Conservation (phyloP, 2,888 invertebrate species). For the Lasioglossum leucozonium region DNA sequence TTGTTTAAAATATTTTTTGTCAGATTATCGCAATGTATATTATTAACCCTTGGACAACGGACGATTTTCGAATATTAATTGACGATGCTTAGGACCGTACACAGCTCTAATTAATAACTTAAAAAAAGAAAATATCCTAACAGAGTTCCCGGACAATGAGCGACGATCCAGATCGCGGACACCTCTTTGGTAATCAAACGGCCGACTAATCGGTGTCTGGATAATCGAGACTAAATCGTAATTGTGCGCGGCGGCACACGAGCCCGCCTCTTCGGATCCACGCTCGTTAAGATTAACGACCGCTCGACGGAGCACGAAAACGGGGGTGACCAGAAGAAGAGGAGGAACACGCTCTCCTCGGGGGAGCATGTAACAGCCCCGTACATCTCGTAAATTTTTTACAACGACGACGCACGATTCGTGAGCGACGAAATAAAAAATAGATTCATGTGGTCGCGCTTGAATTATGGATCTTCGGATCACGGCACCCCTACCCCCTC, state of each 20-base stretch:
- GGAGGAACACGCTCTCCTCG: neutral
- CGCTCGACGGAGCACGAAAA: conserved; percentile 43
- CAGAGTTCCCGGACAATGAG: neutral
- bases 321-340: neutral
- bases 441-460: neutral
- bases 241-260: conserved; percentile 44
- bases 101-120: too few species aligned
- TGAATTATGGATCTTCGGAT: neutral
- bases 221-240: conserved; percentile 15
- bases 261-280: conserved; percentile 50
- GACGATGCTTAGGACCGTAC: too few species aligned
- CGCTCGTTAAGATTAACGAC: conserved; percentile 69
- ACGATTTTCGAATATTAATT: too few species aligned
- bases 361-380: neutral
- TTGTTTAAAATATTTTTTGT: too few species aligned
- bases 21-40: too few species aligned
- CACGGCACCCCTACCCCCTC: neutral
- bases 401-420: neutral
- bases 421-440: neutral
- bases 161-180: neutral
- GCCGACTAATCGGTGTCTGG: neutral
- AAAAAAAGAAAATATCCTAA: neutral
- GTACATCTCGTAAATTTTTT: conserved; percentile 12
- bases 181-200: neutral
- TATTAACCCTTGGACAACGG: too few species aligned